These are phyloP conservation scores for Anseranas semipalmata DNA, from an alignment of 2,113 vertebrate genomes.

Conservation along the genomic window DNA sequence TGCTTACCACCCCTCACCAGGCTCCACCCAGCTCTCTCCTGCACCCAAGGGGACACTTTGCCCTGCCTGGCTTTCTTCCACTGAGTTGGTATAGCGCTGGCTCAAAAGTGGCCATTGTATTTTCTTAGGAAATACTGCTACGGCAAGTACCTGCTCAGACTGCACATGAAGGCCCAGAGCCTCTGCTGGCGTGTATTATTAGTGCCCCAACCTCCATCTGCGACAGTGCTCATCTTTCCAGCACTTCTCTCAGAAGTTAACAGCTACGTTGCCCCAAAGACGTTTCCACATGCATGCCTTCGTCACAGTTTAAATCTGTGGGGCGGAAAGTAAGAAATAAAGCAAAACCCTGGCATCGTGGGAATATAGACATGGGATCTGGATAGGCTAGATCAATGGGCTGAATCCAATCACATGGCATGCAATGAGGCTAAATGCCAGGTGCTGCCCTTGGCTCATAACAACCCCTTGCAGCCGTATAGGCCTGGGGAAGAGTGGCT, in stretches of 20 bases:
- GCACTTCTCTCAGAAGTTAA: background rate
- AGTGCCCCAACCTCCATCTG: background rate
- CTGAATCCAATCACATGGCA: background rate
- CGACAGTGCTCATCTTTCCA: background rate
- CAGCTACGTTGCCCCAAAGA: accelerated
- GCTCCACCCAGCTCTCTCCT: background rate
- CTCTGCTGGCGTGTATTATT: background rate
- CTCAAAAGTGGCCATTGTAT: constrained; percentile 24
- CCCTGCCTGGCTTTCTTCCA: background rate
- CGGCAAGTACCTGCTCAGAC: background rate
- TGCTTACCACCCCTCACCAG: background rate
- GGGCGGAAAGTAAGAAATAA: background rate
- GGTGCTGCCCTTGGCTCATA: background rate
- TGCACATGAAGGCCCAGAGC: background rate
- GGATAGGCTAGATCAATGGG: background rate
- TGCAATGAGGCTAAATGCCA: background rate
- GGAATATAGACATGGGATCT: background rate
- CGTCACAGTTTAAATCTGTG: background rate
- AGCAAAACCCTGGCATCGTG: background rate
- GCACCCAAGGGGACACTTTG: background rate
- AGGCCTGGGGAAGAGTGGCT: background rate
- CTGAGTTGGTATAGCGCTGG: background rate
- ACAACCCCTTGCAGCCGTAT: background rate
- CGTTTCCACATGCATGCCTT: background rate
- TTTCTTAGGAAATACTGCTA: background rate